Conservation (phyloP, 2,888 invertebrate genomes). For the Thera obeliscata region DNA sequence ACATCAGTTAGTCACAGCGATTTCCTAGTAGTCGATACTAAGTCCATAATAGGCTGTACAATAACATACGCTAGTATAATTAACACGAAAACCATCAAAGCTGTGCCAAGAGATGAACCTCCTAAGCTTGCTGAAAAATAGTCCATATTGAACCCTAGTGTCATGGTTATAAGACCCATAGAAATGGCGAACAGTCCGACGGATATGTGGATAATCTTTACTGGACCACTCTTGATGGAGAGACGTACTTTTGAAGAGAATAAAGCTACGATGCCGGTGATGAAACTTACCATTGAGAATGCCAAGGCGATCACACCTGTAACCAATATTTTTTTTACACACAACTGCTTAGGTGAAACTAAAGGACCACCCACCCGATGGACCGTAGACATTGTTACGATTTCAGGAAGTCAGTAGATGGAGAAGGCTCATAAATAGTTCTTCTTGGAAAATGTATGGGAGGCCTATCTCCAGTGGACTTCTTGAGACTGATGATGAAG, state of each 20-base stretch:
- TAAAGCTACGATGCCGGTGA: slow-evolving; percentile 78
- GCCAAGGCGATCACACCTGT: slow-evolving; percentile 81
- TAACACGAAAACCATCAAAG: slow-evolving; percentile 67
- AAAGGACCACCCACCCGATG: too few relatives aligned
- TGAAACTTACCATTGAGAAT: slow-evolving; percentile 72
- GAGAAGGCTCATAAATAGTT: too few relatives aligned
- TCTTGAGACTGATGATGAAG: too few relatives aligned
- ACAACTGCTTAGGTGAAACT: not conserved
- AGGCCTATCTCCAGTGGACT: too few relatives aligned
- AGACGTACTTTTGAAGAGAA: slow-evolving; percentile 80
- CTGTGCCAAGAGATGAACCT: slow-evolving; percentile 55
- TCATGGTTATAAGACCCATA: slow-evolving; percentile 79
- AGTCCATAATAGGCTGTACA: slow-evolving; percentile 69
- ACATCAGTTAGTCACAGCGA: slow-evolving; percentile 65
- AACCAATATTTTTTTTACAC: slow-evolving; percentile 32
- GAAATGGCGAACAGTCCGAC: slow-evolving; percentile 78
- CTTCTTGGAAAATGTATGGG: too few relatives aligned
- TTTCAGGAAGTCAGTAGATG: too few relatives aligned
- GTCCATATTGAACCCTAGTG: slow-evolving; percentile 73
- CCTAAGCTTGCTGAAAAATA: slow-evolving; percentile 61
- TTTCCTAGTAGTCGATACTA: slow-evolving; percentile 65
- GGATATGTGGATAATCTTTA: slow-evolving; percentile 81
- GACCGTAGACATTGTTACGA: too few relatives aligned
- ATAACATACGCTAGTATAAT: slow-evolving; percentile 64
- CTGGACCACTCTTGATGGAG: slow-evolving; percentile 73